Base-by-base conservation (phyloP, 2,888 invertebrate species). In the Ischnura elegans region DNA sequence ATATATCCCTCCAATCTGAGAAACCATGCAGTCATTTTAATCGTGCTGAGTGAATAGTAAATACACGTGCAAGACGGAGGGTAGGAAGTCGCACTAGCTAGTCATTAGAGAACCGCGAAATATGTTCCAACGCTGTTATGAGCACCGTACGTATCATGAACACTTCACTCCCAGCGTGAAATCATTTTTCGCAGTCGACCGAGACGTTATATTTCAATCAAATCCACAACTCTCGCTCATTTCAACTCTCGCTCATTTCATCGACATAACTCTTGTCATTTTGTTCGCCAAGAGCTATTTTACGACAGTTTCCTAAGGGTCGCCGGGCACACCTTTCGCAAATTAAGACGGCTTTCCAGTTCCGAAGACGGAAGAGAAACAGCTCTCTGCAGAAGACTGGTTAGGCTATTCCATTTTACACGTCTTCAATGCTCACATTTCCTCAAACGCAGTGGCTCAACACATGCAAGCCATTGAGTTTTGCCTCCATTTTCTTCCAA, bases 301-400 rank as follows among this genome's bases (percentile, higher is more conserved):
- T 76, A 29, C 36, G 76, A 36, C 25, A 21, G 76, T 76, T 36
- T 10, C 76, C n/a, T 1, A 0, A 76, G 76, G 76, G 29, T 10
- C n/a, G 66, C 61, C 4, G 2, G 21, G 43, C 61, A 43, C 90
- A 90, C 90, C 90, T 61, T 43, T 25, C 19, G 66, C 25, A 25
- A 55, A 55, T 90, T 25, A 43, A 61, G n/a, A 66, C 42, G 61
- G 42, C 42, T 55, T 55, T 87, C 47, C 87, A 19, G 47, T 87
- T 51, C 47, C 51, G 10, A 51, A 55, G n/a, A 43, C 43, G 36
- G 66, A n/a, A 45, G 90, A 61, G 66, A 90, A n/a, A n/a, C n/a
- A 90, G 90, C 61, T 51, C 43, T n/a, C 90, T 43, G 13, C 13
- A 10, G 0, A 76, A 2, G 76, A 16, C 36, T 25, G 29, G 76